Conservation (phyloP, 2,888 invertebrate species). For the Machimus atricapillus region DNA sequence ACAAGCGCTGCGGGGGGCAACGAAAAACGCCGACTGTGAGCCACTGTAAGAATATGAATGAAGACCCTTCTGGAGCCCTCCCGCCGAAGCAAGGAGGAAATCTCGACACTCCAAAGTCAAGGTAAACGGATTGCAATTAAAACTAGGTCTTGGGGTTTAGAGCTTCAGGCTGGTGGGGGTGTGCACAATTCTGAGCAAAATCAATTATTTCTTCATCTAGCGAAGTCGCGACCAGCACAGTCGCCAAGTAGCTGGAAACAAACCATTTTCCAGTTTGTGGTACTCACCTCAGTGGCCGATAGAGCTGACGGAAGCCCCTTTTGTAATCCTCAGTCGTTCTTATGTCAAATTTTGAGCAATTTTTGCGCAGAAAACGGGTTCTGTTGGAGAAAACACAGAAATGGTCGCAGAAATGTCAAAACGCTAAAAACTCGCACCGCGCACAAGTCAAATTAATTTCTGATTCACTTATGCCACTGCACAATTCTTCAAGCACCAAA, state of each 20-base stretch:
- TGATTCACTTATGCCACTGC: neutral
- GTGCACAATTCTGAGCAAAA: neutral
- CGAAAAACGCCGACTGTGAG: neutral
- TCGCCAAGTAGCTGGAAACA: neutral
- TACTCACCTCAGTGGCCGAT: neutral
- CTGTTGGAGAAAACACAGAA: neutral
- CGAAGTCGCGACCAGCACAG: neutral
- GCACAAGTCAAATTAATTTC: constrained; percentile 12
- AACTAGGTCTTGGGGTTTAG: neutral
- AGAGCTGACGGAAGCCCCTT: neutral
- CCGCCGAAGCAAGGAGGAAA: neutral
- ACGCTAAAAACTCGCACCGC: constrained; percentile 3
- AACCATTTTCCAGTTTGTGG: neutral
- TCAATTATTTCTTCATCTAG: constrained; percentile 7
- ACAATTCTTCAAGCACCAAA: neutral
- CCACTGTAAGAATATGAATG: neutral
- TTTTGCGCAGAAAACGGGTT: neutral
- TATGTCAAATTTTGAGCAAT: neutral
- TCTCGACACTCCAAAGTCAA: neutral
- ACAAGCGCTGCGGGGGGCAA: neutral
- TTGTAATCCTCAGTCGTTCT: neutral
- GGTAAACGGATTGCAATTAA: neutral
- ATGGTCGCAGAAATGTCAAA: constrained; percentile 20
- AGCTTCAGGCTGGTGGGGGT: neutral
- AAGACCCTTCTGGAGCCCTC: neutral